Conservation (phyloP, 1,140 invertebrate species). For the Zaprionus lachaisei region DNA sequence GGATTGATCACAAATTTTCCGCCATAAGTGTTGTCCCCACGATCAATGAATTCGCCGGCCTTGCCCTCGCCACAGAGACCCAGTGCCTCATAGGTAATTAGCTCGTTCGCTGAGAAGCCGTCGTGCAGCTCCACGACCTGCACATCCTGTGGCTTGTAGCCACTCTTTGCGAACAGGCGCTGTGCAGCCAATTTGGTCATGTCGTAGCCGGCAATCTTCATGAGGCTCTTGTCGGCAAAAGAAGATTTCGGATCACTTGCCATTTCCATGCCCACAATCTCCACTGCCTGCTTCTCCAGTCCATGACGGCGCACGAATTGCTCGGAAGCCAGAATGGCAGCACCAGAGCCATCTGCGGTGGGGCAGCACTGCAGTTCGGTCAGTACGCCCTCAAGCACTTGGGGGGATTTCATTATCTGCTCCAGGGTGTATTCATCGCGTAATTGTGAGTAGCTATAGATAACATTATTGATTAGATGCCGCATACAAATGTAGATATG, state of each 20-base stretch:
- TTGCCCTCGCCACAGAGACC: conserved; percentile 96
- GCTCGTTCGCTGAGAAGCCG: conserved; percentile 99
- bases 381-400: conserved; percentile 94
- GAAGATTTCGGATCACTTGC: conserved; percentile 94
- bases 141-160: conserved; percentile 91
- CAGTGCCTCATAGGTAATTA: conserved; percentile 98
- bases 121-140: conserved; percentile 99
- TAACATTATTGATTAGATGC: conserved; percentile 22
- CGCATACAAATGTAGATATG: neutral
- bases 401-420: conserved; percentile 93
- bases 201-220: conserved; percentile 97
- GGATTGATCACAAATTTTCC: conserved; percentile 99
- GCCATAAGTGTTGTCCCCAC: conserved; percentile 98
- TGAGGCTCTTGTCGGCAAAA: conserved; percentile 90
- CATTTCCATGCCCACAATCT: conserved; percentile 98
- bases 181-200: conserved; percentile 96
- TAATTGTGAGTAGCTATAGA: conserved; percentile 93
- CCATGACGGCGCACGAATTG: conserved; percentile 94
- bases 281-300: conserved; percentile 94
- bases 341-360: conserved; percentile 97
- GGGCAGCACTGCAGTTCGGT: conserved; percentile 99
- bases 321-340: conserved; percentile 95
- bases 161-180: conserved; percentile 92
- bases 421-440: conserved; percentile 95
- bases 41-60: conserved; percentile 96